phyloP scores from a whole-genome alignment of 2,797 vertebrate genomes.

The Furcifer pardalis region DNA sequence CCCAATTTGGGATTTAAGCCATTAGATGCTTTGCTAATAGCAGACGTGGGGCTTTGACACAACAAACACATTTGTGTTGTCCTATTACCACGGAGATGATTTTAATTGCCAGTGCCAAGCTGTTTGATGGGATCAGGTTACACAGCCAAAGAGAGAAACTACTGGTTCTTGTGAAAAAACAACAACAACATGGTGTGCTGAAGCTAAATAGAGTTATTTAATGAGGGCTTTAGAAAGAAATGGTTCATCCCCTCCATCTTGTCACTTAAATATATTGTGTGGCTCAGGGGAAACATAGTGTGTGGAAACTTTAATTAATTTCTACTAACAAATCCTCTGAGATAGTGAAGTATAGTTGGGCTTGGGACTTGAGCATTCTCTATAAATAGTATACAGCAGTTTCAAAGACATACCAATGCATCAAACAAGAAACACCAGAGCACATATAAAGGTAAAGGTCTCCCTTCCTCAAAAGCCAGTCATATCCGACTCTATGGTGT shows the following conservation, averaged over 20 bases:
- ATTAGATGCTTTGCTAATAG: not conserved
- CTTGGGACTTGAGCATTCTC: conserved; percentile 24
- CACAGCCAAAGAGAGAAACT: conserved; percentile 61
- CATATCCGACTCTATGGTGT: too few species aligned
- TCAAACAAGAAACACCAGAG: conserved; percentile 43
- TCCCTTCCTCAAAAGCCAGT: too few species aligned
- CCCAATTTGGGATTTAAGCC: not conserved
- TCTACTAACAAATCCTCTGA: conserved; percentile 58
- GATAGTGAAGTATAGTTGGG: conserved; percentile 38
- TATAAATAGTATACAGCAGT: conserved; percentile 15
- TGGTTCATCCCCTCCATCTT: conserved; percentile 36
- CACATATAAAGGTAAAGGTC: not conserved
- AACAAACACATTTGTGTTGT: conserved; percentile 16
- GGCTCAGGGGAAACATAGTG: conserved; percentile 63
- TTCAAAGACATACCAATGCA: conserved; percentile 59
- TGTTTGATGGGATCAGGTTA: conserved; percentile 51
- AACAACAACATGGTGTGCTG: conserved; percentile 49
- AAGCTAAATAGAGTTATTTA: conserved; percentile 71
- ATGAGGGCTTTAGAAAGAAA: conserved; percentile 61
- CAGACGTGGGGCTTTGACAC: conserved; percentile 5
- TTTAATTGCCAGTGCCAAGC: conserved; percentile 48
- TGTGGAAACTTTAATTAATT: conserved; percentile 71
- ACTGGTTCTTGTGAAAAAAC: conserved; percentile 39
- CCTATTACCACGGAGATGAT: conserved; percentile 46
- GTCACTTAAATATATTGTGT: conserved; percentile 55